Evolutionary conservation across 64 coral and sea anemone species (phyloP).

Genomic region (Orbicella faveolata): DNA sequence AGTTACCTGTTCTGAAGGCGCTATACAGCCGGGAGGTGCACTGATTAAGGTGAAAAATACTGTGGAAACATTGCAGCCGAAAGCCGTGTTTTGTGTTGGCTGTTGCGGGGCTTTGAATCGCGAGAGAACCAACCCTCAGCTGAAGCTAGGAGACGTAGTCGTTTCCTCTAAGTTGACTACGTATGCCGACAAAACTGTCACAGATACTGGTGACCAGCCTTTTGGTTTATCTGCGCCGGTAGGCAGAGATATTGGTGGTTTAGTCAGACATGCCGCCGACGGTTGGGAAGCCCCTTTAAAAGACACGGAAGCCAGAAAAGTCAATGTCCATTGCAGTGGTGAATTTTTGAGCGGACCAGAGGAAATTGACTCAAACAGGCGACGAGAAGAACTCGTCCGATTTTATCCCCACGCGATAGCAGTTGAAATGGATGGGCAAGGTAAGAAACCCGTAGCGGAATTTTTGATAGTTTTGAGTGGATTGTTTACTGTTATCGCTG

Average conservation of each 20-base stretch:
- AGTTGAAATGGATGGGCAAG: slow-evolving; percentile 55
- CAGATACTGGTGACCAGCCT: neutral
- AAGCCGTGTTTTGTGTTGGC: slow-evolving; percentile 14
- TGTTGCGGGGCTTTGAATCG: neutral
- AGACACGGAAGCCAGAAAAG: neutral
- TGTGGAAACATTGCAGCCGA: neutral
- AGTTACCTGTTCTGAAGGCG: slow-evolving; percentile 12
- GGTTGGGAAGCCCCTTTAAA: slow-evolving; percentile 41
- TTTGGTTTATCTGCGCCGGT: neutral
- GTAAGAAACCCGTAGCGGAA: neutral
- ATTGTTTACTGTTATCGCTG: no score
- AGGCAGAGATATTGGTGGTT: neutral
- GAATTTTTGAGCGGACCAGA: slow-evolving; percentile 57
- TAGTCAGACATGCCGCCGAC: slow-evolving; percentile 3
- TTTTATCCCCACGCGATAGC: slow-evolving; percentile 39
- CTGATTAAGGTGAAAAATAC: neutral
- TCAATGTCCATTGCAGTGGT: slow-evolving; percentile 17
- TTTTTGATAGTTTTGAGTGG: no score
- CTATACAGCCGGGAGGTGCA: neutral
- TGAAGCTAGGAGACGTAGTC: slow-evolving; percentile 29
- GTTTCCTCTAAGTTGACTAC: slow-evolving; percentile 16
- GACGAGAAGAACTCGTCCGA: slow-evolving; percentile 14
- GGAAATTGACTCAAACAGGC: neutral
- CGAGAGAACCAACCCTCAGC: neutral
- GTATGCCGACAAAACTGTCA: slow-evolving; percentile 3